Conservation (phyloP, 2,888 invertebrate species). For the Meta bourneti region DNA sequence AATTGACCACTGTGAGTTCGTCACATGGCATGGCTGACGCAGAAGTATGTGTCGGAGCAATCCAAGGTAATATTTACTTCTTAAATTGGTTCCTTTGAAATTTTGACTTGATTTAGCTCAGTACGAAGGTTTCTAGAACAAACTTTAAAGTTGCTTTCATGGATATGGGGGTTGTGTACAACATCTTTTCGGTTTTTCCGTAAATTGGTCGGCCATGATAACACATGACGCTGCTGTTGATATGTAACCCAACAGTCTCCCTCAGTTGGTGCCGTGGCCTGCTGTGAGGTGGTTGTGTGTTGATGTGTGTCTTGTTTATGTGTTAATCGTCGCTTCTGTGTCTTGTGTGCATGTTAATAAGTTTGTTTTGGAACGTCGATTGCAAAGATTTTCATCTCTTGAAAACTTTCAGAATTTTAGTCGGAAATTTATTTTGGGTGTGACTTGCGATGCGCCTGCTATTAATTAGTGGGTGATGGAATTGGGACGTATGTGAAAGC, state of each 20-base stretch:
- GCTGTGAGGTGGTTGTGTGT: neutral
- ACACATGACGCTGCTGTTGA: neutral
- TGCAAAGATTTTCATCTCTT: neutral
- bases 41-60: conserved; percentile 44
- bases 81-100: neutral
- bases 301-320: neutral
- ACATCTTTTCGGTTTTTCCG: neutral
- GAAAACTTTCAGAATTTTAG: neutral
- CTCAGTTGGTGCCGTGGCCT: neutral
- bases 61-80: conserved; percentile 38
- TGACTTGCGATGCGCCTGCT: neutral
- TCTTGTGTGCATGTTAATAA: neutral
- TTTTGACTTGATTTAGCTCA: too few relatives aligned
- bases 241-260: neutral
- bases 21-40: conserved; percentile 67
- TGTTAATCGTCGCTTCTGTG: neutral
- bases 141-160: too few relatives aligned
- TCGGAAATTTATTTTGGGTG: neutral
- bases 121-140: too few relatives aligned
- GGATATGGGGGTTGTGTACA: too few relatives aligned
- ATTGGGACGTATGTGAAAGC: neutral
- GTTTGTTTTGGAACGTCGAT: neutral
- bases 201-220: neutral
- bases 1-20: conserved; percentile 9
- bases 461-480: neutral